phyloP scores from a whole-genome alignment of 2,888 invertebrate species.

The Andrena fulva region DNA sequence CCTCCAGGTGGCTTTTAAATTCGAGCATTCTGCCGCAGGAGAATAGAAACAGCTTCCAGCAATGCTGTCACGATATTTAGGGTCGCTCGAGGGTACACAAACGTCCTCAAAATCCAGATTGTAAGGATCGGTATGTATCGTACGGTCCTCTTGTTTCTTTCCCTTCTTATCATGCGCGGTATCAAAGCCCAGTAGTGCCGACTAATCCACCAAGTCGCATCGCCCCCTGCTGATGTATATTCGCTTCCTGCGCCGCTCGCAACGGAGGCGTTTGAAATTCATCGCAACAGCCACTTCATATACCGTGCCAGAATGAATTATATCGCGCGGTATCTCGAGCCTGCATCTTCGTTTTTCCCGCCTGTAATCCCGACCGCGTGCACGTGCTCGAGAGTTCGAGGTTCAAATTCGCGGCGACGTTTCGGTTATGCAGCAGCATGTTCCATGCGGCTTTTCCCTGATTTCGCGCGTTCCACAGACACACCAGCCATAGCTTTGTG shows the following conservation, averaged over 20 bases:
- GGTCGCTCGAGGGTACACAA: not conserved
- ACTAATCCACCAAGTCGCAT: slow-evolving; percentile 6
- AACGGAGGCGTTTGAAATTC: slow-evolving; percentile 52
- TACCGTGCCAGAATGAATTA: slow-evolving; percentile 63
- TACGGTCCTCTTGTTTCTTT: not conserved
- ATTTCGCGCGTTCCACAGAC: slow-evolving; percentile 16
- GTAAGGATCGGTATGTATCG: not conserved
- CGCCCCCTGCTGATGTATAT: slow-evolving; percentile 34
- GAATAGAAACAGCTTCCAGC: not conserved
- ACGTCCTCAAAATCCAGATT: not conserved
- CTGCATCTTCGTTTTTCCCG: slow-evolving; percentile 59
- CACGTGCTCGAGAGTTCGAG: slow-evolving; percentile 44
- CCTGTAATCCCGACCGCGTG: slow-evolving; percentile 31
- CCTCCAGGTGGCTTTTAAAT: slow-evolving; percentile 5
- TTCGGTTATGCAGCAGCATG: slow-evolving; percentile 27
- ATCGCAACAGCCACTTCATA: slow-evolving; percentile 59
- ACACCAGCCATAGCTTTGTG: not conserved
- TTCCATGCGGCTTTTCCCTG: slow-evolving; percentile 1
- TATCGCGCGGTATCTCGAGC: slow-evolving; percentile 46
- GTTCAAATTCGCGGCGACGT: slow-evolving; percentile 59
- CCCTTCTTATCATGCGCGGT: not conserved
- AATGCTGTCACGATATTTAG: not conserved
- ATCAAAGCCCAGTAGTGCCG: not conserved
- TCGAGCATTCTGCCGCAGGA: not conserved
- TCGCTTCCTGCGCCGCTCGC: slow-evolving; percentile 1